phyloP scores from a whole-genome alignment of 2,113 vertebrate genomes.

The Halichoerus grypus region DNA sequence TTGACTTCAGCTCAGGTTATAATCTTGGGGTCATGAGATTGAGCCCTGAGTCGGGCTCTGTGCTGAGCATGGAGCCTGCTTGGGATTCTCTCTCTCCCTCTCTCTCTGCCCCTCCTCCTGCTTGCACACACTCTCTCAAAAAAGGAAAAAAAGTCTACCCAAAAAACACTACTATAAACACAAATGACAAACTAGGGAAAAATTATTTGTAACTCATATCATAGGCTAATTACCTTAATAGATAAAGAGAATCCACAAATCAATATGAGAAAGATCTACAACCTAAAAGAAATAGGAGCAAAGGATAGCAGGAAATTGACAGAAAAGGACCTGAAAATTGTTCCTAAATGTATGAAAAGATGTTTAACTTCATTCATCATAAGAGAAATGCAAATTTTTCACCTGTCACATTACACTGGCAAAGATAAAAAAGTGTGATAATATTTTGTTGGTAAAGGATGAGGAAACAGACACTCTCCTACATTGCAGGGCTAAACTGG shows the following conservation, averaged over 20 bases:
- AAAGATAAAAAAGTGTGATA: slow-evolving; percentile 15
- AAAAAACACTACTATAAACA: not conserved
- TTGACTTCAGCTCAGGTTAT: not conserved
- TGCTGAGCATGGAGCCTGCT: not conserved
- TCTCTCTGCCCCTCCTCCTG: not conserved
- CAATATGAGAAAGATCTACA: slow-evolving; percentile 16
- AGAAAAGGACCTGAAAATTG: slow-evolving; percentile 10
- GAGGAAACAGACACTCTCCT: not conserved
- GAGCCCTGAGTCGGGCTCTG: not conserved
- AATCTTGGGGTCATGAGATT: not conserved
- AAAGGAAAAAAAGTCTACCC: not conserved
- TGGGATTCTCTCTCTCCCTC: not conserved
- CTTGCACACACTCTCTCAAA: not conserved
- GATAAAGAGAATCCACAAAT: slow-evolving; percentile 56
- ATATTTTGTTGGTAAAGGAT: not conserved
- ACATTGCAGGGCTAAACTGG: not conserved
- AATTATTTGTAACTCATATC: not conserved
- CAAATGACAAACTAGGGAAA: not conserved
- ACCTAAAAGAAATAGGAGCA: not conserved
- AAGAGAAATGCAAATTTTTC: slow-evolving; percentile 54
- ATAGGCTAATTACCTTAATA: slow-evolving; percentile 30
- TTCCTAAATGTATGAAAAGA: slow-evolving; percentile 14
- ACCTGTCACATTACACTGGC: not conserved
- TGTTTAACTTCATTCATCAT: not conserved
- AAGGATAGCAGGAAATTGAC: not conserved